Base-by-base conservation (phyloP, 2,888 invertebrate genomes). In the Druceiella hillmani region DNA sequence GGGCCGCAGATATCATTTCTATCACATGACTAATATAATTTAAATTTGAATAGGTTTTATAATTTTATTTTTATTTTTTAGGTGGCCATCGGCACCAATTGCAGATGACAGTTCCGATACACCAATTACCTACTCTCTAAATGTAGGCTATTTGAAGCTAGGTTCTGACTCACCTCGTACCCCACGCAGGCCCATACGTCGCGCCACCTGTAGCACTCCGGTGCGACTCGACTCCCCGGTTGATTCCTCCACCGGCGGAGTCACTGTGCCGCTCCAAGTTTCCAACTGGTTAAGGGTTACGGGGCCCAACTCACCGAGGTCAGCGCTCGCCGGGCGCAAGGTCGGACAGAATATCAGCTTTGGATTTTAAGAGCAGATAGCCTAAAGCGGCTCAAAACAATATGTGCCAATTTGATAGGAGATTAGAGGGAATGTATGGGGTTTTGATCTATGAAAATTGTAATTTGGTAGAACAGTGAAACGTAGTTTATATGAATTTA, bases 251-350 rank as follows among this genome's bases (percentile, higher is more conserved):
- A 16, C 22, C 11, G 7, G 6, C 22, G 12, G 31, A 6, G 25
- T 9, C 20, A 4, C 12, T 17, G 12, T 31, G 13, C 6, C 11
- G 38, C 45, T 43, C 2, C 59, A 72, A 66, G 58, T 70, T 1
- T 69, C 71, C 2, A 66, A 60, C 34, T 79, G 78, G 78, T 55
- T 77, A 3, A 62, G 78, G 15, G 70, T 78, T 38, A 78, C 78
- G 0, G 78, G 78, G 2, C 67, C 70, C 2, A 75, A 78, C 52
- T 78, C 78, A 0, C 78, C 79, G 3, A 61, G 69, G 4, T 58
- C 64, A 0, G 62, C 66, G 24, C 49, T 60, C 5, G 62, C 62
- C 1, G 52, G 62, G 16, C 64, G 58, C 40, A 61, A 59, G 44
- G 54, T 64, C 14, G 56, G 58, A 33, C 66, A 68, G 39, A 72